Evolutionary conservation across 30 jellyfish, hydroid and myxozoan species (phyloP).

Genomic region (Hydra vulgaris): DNA sequence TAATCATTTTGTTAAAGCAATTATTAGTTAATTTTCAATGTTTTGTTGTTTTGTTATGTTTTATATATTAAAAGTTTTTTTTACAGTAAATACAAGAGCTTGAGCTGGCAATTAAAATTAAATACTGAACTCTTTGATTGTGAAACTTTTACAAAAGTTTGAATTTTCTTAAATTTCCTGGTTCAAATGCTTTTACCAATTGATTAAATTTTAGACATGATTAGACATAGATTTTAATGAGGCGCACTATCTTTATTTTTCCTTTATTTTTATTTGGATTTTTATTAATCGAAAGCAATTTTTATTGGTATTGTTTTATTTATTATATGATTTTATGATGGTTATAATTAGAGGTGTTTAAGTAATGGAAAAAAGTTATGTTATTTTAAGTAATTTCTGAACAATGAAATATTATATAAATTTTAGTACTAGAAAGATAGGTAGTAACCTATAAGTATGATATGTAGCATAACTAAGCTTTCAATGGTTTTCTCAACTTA

Average conservation of each 20-base stretch:
- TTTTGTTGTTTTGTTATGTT: neutral
- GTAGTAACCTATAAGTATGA: no score
- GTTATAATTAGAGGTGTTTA: neutral
- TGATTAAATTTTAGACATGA: neutral
- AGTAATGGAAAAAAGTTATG: neutral
- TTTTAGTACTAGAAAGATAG: neutral
- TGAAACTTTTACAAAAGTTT: neutral
- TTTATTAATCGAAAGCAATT: neutral
- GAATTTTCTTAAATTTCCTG: neutral
- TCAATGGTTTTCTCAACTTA: neutral
- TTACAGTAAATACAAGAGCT: neutral
- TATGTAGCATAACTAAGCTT: neutral
- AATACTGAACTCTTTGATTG: neutral
- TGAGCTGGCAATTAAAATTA: neutral
- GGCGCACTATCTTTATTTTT: neutral
- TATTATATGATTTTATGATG: neutral
- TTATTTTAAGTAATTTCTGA: neutral
- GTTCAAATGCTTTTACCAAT: neutral
- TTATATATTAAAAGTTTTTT: no score
- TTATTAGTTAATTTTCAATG: neutral
- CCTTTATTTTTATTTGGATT: neutral
- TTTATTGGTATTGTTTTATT: neutral
- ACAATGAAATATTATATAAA: neutral
- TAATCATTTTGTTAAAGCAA: neutral
- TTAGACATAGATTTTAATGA: no score